Conservation (phyloP, 30 jellyfish, hydroid and myxozoan species). For the Chrysaora quinquecirrha region DNA sequence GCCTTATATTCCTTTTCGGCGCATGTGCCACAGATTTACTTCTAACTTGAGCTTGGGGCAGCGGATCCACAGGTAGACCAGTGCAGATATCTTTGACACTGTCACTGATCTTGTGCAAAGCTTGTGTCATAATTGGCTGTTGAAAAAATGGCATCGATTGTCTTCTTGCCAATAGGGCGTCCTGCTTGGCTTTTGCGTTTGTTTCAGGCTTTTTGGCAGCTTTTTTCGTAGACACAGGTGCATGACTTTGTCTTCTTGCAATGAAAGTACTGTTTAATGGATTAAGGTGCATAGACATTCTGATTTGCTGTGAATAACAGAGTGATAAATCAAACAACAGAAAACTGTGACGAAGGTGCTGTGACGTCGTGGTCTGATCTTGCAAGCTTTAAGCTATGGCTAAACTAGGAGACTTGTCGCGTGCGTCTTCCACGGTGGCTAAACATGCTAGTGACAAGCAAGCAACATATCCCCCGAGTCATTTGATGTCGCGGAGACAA, state of each 20-base stretch:
- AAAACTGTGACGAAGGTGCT: too few relatives aligned
- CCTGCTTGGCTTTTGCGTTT: not conserved
- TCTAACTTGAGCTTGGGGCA: conserved; percentile 75
- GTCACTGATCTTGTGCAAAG: conserved; percentile 59
- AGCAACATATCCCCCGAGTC: too few relatives aligned
- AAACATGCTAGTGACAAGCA: too few relatives aligned
- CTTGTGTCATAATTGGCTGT: conserved; percentile 47
- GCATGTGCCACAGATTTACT: conserved; percentile 94
- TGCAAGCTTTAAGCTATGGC: too few relatives aligned
- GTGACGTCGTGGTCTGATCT: too few relatives aligned
- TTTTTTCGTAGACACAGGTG: not conserved
- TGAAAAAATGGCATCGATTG: conserved; percentile 49
- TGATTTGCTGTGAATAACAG: too few relatives aligned
- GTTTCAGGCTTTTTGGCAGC: not conserved
- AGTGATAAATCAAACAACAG: too few relatives aligned
- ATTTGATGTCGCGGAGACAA: too few relatives aligned
- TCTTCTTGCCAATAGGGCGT: conserved; percentile 28
- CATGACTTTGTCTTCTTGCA: not conserved
- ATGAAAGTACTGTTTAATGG: not conserved
- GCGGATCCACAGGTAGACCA: conserved; percentile 93
- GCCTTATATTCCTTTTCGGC: conserved; percentile 64
- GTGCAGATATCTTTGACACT: conserved; percentile 85
- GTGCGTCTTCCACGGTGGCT: too few relatives aligned
- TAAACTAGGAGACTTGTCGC: too few relatives aligned
- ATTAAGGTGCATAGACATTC: not conserved